Percentiles rank a stretch among this genome's conserved stretches.
These are phyloP conservation scores for Centrocercus urophasianus DNA, from an alignment of 2,113 vertebrate genomes.

Conservation along the genomic window DNA sequence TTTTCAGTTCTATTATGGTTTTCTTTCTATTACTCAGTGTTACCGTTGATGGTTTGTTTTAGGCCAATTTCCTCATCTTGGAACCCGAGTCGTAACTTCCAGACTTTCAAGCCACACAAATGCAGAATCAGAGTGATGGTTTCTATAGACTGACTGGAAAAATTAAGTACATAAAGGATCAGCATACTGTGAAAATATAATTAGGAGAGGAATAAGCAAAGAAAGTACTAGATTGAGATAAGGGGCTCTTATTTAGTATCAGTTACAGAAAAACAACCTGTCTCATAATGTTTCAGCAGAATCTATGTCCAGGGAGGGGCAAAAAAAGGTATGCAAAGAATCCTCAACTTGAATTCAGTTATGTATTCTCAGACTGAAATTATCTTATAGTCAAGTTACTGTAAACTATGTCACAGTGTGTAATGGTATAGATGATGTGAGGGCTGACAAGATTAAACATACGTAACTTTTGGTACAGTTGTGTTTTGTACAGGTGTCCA, in stretches of 20 bases:
- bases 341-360: not conserved
- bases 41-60: not conserved
- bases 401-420: rapidly evolving
- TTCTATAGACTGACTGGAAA: rapidly evolving
- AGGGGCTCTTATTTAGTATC: not conserved
- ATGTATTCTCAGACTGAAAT: not conserved
- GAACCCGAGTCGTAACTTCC: not conserved
- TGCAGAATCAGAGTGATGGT: rapidly evolving
- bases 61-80: not conserved
- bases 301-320: not conserved
- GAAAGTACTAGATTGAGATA: not conserved
- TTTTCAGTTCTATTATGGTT: not conserved
- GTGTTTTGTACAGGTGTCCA: too few species aligned
- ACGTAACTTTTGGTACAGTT: not conserved
- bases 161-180: not conserved
- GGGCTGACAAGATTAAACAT: not conserved
- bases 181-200: rapidly evolving
- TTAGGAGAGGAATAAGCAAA: not conserved
- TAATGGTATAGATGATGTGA: not conserved
- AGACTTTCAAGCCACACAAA: too few species aligned
- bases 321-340: not conserved
- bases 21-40: not conserved
- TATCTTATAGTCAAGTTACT: not conserved
- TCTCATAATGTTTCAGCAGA: not conserved
- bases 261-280: not conserved